Evolutionary conservation across 2,888 invertebrate species (phyloP).

Genomic region (Euclidia mi): DNA sequence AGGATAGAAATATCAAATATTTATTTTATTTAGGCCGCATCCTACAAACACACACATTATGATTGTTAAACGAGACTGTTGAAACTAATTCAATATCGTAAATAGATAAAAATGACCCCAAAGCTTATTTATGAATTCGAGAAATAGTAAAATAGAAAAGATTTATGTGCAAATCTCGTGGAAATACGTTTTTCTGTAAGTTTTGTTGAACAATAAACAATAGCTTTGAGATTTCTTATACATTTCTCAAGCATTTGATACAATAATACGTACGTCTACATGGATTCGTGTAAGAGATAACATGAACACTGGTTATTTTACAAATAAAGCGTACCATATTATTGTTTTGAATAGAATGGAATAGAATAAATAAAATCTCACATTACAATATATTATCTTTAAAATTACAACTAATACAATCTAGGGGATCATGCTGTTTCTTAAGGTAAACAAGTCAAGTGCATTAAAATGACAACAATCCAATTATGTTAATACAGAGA

Average conservation of each 20-base stretch:
- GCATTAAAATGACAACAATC: too few species aligned
- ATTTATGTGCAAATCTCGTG: constrained; percentile 42
- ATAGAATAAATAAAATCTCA: too few species aligned
- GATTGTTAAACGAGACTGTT: constrained; percentile 3
- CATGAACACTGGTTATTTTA: too few species aligned
- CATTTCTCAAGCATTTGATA: background rate
- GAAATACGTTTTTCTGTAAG: constrained; percentile 19
- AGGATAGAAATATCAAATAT: background rate
- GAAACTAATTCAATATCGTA: constrained; percentile 19
- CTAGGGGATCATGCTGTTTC: too few species aligned
- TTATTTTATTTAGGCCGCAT: constrained; percentile 4
- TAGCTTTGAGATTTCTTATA: background rate
- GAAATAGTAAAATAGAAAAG: constrained; percentile 71
- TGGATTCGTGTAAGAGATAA: too few species aligned
- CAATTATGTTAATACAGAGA: too few species aligned
- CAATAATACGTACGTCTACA: too few species aligned
- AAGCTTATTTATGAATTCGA: constrained; percentile 59
- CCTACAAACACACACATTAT: constrained; percentile 5
- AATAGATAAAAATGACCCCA: constrained; percentile 46
- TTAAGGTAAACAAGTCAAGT: too few species aligned
- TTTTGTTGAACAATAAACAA: constrained; percentile 13
- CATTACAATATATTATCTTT: too few species aligned
- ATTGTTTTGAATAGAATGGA: too few species aligned
- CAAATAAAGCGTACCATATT: too few species aligned
- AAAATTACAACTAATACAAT: too few species aligned